Evolutionary conservation across 2,888 invertebrate species (phyloP), one percentile per base, ranked within the genome.

Genomic region (Drosophila greeni): DNA sequence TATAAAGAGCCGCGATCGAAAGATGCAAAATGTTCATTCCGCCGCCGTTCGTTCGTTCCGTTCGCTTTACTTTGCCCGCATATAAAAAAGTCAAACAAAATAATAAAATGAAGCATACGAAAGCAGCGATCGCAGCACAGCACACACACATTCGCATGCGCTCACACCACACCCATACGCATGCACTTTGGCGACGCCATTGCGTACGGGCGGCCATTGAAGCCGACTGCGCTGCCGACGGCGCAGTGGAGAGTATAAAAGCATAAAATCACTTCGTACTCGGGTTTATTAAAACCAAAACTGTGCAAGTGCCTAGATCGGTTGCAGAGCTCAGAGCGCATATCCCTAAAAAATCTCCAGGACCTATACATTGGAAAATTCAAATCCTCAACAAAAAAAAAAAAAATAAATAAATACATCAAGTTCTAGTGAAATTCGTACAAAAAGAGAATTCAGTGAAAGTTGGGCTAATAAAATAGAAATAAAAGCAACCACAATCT

Each of bases 241-340:
- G 53, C 70, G 77, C 49, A 54, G 71, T 53, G 68, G 66, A 83
- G 85, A 82, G 86, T 88, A 88, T 88, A 88, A 88, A 88, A 88
- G 88, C 89, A 81, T 86, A 86, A 88, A 86, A 86, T 86, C 86
- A 84, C 85, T 86, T 86, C 84, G 80, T 85, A 87, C 86, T 87
- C 88, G 87, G 86, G 88, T 87, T 88, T 88, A 88, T 88, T 88
- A 87, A 88, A 88, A 86, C 87, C 85, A 86, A 85, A 87, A 86
- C 86, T 86, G 87, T 86, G 85, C 84, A 87, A 87, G 87, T 86
- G 88, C 84, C 78, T 82, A 87, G 87, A 86, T 87, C 86, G 80
- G 31, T 65, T 43, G 65, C 40, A 65, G 45, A 29, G 16, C 43
- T 43, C 37, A 61, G 45, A 29, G 45, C 45, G 26, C 8, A 8